These are phyloP conservation scores for Pentalonia nigronervosa DNA, from an alignment of 1,140 invertebrate genomes.

Conservation along the genomic window DNA sequence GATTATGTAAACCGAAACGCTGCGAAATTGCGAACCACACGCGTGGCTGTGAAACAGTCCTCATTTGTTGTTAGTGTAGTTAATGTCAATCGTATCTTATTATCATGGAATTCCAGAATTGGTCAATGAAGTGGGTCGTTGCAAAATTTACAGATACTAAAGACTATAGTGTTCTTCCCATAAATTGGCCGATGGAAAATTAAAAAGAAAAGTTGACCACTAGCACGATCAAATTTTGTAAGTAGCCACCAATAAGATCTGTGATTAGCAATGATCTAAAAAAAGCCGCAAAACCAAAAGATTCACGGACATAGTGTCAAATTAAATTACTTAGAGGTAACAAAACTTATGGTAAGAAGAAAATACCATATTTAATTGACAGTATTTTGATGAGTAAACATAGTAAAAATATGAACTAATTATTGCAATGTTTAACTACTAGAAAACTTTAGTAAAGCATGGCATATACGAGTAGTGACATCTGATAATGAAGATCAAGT, in stretches of 20 bases:
- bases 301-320: not conserved
- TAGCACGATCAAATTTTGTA: not conserved
- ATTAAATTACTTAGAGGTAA: not conserved
- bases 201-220: not conserved
- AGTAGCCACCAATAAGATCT: not conserved
- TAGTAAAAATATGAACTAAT: not conserved
- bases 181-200: not conserved
- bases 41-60: too few species aligned
- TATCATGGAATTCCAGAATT: not conserved
- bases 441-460: not conserved
- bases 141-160: not conserved
- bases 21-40: too few species aligned
- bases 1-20: too few species aligned
- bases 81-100: too few species aligned
- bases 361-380: not conserved
- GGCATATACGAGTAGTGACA: not conserved
- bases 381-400: not conserved
- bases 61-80: too few species aligned
- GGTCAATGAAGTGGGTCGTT: not conserved
- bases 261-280: not conserved
- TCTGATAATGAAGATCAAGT: not conserved
- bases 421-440: not conserved
- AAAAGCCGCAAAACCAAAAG: not conserved
- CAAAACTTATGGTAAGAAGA: not conserved
- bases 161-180: not conserved